Evolutionary conservation across 2,888 invertebrate genomes (phyloP), one percentile per base, ranked within the genome.

Genomic region (Steromphala cineraria): DNA sequence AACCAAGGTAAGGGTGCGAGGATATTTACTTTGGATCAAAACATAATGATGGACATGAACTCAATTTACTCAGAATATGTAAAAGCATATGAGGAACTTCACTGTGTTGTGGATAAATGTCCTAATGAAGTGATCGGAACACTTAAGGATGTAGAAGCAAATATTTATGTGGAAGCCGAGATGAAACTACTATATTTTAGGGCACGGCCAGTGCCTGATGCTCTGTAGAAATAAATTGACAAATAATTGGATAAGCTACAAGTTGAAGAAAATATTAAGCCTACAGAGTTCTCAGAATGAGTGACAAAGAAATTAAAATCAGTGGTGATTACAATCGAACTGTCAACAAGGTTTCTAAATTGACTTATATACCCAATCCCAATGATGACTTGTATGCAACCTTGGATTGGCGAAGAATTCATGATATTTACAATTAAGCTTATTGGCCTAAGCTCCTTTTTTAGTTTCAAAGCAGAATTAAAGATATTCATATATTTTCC

Each of bases 301-400:
- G 77, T 15, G 74, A 79, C 21, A 67, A 76, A 21, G 71, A 15
- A 28, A 67, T 86, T 5, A 19, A 83, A 24, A 80, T 85, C 31
- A 86, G 85, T 78, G 82, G 85, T 40, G 85, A 85, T 62, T 84
- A 80, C 40, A 80, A 83, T 52, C 53, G 82, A 2, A 84, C 85
- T 2, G 67, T 85, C 5, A 86, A 85, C 78, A 4, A 52, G 31
- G 46, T 40, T 3, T 31, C 77, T 21, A 55, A 82, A n/a, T 40
- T 56, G 8, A 81, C 83, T 24, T 55, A 75, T 21, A 79, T 86
- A 74, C 85, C 84, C 3, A 67, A 85, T 52, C 83, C 85, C 0
- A 80, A 75, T 1, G 67, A 81, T 8, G 83, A 87, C n/a, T 40
- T 86, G 1, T 71, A 83, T 15, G 53, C 67, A n/a, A 67, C 52